Evolutionary conservation across 2,113 vertebrate species (phyloP).

Genomic region (Amphiprion percula): DNA sequence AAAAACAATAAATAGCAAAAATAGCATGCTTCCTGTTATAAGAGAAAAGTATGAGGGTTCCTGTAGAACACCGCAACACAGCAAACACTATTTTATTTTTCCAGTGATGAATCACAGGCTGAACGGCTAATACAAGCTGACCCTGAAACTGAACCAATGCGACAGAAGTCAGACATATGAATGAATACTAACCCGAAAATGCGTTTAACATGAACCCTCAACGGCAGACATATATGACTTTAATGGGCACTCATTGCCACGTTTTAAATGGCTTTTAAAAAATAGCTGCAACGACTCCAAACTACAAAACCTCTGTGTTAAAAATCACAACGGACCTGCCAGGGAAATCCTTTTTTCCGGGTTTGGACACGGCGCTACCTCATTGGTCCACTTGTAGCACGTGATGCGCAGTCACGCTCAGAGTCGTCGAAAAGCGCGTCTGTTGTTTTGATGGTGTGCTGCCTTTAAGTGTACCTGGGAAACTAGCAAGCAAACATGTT

Average conservation of each 20-base stretch:
- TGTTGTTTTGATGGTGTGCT: conserved; percentile 16
- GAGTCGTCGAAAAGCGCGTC: background rate
- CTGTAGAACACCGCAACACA: background rate
- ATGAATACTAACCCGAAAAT: conserved; percentile 17
- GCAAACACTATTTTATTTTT: background rate
- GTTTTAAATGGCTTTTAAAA: background rate
- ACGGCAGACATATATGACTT: background rate
- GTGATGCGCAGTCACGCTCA: conserved; percentile 36
- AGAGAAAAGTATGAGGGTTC: fast-evolving
- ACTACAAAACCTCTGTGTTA: background rate
- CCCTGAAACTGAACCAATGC: conserved; percentile 28
- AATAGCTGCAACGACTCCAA: background rate
- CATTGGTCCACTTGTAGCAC: conserved; percentile 68
- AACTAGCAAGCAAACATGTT: fast-evolving
- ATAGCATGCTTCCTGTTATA: background rate
- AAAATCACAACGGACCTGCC: conserved; percentile 68
- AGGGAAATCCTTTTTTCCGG: conserved; percentile 75
- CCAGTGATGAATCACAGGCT: conserved; percentile 21
- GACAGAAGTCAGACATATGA: conserved; percentile 14
- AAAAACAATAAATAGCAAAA: background rate
- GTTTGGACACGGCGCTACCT: conserved; percentile 43
- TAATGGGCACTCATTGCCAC: background rate
- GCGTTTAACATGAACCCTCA: background rate
- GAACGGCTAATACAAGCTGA: conserved; percentile 25
- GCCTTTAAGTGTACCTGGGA: background rate